These are phyloP conservation scores for Leiothrix lutea DNA, from an alignment of 2,113 vertebrate species.

Conservation along the genomic window DNA sequence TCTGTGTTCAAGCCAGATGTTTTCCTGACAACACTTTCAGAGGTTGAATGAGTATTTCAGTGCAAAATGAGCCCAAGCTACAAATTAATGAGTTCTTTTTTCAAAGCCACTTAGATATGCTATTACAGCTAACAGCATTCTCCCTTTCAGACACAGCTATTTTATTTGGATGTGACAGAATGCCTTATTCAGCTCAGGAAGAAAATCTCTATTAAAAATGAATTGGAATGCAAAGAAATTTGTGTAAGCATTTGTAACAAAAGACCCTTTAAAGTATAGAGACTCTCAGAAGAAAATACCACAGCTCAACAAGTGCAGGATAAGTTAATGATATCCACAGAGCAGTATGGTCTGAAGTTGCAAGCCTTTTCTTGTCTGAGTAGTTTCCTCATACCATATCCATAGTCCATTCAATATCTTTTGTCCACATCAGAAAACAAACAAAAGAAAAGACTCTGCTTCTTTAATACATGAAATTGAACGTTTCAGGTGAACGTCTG, in stretches of 20 bases:
- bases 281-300: background rate
- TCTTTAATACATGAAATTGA: background rate
- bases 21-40: conserved; percentile 26
- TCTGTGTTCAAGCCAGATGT: conserved; percentile 41
- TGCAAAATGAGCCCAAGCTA: background rate
- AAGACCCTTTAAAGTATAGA: background rate
- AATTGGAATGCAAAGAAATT: background rate
- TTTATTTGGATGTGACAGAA: conserved; percentile 5
- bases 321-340: background rate
- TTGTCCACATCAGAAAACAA: background rate
- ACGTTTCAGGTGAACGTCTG: background rate
- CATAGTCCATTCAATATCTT: background rate
- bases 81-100: background rate
- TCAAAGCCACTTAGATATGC: background rate
- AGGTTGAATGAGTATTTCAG: conserved; percentile 40
- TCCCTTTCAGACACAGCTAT: background rate
- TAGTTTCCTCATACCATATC: background rate
- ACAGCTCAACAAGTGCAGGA: background rate
- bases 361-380: background rate
- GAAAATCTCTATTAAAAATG: background rate
- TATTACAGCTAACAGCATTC: background rate
- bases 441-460: background rate
- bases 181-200: background rate
- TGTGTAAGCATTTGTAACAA: background rate
- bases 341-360: background rate